Evolutionary conservation across 2,797 vertebrate genomes (phyloP).

Genomic region (Malurus splendens): DNA sequence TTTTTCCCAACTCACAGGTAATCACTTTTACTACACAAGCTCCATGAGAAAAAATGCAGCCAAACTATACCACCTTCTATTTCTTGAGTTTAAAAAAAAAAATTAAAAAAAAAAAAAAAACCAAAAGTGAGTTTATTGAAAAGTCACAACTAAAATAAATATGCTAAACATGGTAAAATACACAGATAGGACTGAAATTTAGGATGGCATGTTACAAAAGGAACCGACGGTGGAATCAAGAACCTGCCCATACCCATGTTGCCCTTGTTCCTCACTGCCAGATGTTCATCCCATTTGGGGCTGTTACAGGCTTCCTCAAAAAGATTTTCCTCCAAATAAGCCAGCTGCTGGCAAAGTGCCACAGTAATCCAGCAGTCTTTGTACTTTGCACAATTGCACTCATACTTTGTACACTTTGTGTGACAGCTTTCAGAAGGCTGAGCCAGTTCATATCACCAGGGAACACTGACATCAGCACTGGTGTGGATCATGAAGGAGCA

Average conservation of each 20-base stretch:
- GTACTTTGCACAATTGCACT: background rate
- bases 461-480: background rate
- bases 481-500: background rate
- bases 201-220: background rate
- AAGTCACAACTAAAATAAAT: background rate
- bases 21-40: background rate
- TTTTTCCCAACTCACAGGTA: background rate
- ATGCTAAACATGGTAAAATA: background rate
- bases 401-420: too few relatives aligned
- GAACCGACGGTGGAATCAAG: background rate
- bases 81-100: background rate
- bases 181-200: background rate
- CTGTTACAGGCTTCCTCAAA: background rate
- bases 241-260: background rate
- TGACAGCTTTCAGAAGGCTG: background rate
- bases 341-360: background rate
- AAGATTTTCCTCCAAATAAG: background rate
- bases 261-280: background rate
- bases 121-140: background rate
- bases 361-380: background rate
- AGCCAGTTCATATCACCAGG: background rate
- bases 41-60: background rate
- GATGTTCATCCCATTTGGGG: background rate
- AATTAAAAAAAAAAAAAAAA: background rate
- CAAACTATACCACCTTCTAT: background rate